Conservation (phyloP, 2,888 invertebrate species). For the Spialia ferax region DNA sequence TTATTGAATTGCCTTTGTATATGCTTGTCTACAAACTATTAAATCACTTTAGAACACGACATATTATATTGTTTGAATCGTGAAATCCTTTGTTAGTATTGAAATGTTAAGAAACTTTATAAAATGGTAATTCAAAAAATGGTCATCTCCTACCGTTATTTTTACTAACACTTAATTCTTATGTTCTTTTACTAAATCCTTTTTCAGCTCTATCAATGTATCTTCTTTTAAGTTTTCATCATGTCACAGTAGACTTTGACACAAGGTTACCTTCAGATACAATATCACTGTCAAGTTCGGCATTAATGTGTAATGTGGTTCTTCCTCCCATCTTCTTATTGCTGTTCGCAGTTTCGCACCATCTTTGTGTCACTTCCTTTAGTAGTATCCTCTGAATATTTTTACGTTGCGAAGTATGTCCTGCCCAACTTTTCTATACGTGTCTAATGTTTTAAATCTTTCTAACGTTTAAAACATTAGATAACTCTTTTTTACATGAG, state of each 20-base stretch:
- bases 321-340: conserved; percentile 1
- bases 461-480: too few species aligned
- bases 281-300: conserved; percentile 3
- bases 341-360: conserved; percentile 1
- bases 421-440: too few species aligned
- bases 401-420: not conserved
- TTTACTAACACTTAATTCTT: too few species aligned
- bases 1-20: not conserved
- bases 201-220: too few species aligned
- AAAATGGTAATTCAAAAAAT: too few species aligned
- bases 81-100: not conserved
- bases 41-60: too few species aligned
- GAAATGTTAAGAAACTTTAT: too few species aligned
- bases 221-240: too few species aligned
- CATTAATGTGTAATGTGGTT: not conserved
- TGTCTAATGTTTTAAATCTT: too few species aligned
- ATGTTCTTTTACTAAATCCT: not conserved
- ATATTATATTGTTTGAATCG: too few species aligned
- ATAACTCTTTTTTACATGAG: too few species aligned
- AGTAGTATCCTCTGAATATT: not conserved
- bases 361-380: not conserved
- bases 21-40: not conserved
- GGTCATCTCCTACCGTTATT: too few species aligned
- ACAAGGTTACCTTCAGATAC: not conserved
- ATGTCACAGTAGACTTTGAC: not conserved